Evolutionary conservation across 2,113 vertebrate genomes (phyloP).

Genomic region (Pteronura brasiliensis): DNA sequence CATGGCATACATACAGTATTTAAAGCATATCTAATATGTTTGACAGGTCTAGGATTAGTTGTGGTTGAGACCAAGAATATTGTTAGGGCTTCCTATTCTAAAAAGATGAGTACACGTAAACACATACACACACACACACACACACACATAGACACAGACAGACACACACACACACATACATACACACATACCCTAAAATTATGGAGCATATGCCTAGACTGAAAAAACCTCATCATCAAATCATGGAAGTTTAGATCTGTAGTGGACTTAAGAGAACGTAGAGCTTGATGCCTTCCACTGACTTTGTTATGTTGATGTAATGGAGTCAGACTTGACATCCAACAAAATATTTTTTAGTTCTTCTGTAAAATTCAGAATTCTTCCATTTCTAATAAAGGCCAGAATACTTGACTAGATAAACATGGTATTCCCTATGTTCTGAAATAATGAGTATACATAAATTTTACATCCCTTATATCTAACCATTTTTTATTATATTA

Average conservation of each 20-base stretch:
- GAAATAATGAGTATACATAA: not conserved
- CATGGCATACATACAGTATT: not conserved
- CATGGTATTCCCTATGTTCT: not conserved
- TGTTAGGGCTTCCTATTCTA: not conserved
- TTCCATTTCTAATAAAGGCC: not conserved
- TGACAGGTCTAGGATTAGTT: not conserved
- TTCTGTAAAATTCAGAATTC: not conserved
- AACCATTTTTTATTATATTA: constrained; percentile 11
- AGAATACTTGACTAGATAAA: not conserved
- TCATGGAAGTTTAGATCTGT: not conserved
- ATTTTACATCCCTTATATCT: not conserved
- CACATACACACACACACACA: no score
- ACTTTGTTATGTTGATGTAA: not conserved
- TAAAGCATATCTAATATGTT: not conserved
- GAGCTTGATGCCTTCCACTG: not conserved
- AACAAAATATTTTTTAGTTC: not conserved
- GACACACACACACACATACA: not conserved
- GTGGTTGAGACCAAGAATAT: not conserved
- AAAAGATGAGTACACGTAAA: not conserved
- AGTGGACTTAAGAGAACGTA: not conserved
- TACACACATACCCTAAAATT: not conserved
- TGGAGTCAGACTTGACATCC: not conserved
- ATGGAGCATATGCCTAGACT: not conserved
- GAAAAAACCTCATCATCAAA: not conserved
- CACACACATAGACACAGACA: not conserved